Base-by-base conservation (phyloP, 2,888 invertebrate genomes). In the Sicus ferrugineus region DNA sequence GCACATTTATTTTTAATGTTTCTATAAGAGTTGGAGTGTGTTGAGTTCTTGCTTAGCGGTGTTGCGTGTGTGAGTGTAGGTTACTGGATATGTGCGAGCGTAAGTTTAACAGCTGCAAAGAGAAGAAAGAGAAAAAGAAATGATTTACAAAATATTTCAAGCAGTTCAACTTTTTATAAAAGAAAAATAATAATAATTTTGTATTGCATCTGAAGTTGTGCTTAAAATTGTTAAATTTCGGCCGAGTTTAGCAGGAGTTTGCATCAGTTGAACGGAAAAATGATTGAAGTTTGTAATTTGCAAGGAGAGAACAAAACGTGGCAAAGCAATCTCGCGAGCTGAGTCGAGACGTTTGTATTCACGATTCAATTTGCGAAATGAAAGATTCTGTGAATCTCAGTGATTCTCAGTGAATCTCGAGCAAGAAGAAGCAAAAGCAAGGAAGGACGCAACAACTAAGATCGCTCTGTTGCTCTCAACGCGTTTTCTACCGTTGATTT, bases 341-440 rank as follows among this genome's bases (percentile, higher is more conserved):
- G n/a, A 76, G 72, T 76, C 76, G 76, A 71, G 76, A 75, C 74
- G 72, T 68, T 66, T 63, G 72, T 72, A 71, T n/a, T n/a, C 76
- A 76, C 76, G 76, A 75, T 75, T 76, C 74, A 75, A 74, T 75
- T 74, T 76, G 70, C 69, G 69, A 73, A 42, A 42, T 42, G 14
- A 4, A 42, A 42, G 42, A 42, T 42, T 42, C 42, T 16, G 42
- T 71, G 67, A 54, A 71, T 54, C n/a, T n/a, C n/a, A n/a, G n/a
- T n/a, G 65, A 71, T 71, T 68, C 68, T 65, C 46, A 46, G 46
- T 21, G 30, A 46, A 58, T 67, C 58, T 31, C 58, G 14, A 5
- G n/a, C 50, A 50, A 30, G n/a, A n/a, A n/a, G n/a, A n/a, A 48
- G 28, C 28, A 61, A n/a, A 28, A 48, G 28, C 26, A 48, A 42